A percentile compares a stretch with the other conserved stretches of the same genome.
These are phyloP conservation scores for Ormia ochracea DNA, from an alignment of 2,888 invertebrate species.

Conservation along the genomic window DNA sequence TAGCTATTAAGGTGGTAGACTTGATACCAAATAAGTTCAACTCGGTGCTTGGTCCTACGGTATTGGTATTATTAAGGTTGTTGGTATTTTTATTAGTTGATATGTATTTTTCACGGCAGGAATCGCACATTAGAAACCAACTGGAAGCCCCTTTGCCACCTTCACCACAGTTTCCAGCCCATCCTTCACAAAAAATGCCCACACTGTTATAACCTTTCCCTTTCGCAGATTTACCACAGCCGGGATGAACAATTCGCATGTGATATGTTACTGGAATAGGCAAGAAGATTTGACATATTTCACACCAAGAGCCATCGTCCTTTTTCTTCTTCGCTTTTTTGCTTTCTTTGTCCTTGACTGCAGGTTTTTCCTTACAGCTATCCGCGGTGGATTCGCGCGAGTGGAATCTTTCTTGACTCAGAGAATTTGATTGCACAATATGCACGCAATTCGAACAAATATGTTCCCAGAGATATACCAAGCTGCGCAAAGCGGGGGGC, in stretches of 20 bases:
- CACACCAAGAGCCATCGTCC: slow-evolving; percentile 81
- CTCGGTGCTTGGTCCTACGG: slow-evolving; percentile 69
- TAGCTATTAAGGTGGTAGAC: slow-evolving; percentile 74
- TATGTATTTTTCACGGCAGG: slow-evolving; percentile 87
- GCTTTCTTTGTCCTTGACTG: slow-evolving; percentile 70
- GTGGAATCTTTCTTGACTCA: slow-evolving; percentile 71
- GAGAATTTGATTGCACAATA: slow-evolving; percentile 77
- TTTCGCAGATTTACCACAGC: slow-evolving; percentile 90
- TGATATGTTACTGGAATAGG: slow-evolving; percentile 91
- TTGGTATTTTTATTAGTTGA: slow-evolving; percentile 74
- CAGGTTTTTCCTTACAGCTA: slow-evolving; percentile 64
- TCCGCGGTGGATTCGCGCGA: slow-evolving; percentile 65
- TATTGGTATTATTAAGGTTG: slow-evolving; percentile 74
- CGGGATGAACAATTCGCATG: slow-evolving; percentile 92
- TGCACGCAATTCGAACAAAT: slow-evolving; percentile 83
- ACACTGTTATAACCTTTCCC: slow-evolving; percentile 95
- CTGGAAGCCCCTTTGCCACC: slow-evolving; percentile 87
- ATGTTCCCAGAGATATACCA: slow-evolving; percentile 94
- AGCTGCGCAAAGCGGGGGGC: slow-evolving; percentile 90
- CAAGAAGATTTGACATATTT: slow-evolving; percentile 89
- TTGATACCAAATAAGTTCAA: slow-evolving; percentile 77
- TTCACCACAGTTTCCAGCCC: slow-evolving; percentile 93
- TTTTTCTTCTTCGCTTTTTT: slow-evolving; percentile 75
- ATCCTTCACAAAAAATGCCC: slow-evolving; percentile 91
- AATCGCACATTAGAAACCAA: slow-evolving; percentile 95